Evolutionary conservation across 2,888 invertebrate species (phyloP).

Genomic region (Ectemnius lituratus): DNA sequence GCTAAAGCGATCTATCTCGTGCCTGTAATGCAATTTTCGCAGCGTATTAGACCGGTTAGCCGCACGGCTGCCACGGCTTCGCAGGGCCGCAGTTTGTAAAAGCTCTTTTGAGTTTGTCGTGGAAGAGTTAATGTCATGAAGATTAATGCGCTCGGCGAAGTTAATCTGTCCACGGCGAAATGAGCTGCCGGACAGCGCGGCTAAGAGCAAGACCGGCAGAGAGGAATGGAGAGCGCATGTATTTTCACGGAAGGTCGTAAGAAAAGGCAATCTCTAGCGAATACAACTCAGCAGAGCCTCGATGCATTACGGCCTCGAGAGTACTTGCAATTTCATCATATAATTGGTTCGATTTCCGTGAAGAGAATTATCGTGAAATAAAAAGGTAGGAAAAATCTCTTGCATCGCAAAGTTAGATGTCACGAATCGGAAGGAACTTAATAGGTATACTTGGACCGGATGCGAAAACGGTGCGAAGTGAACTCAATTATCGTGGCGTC

Average conservation of each 20-base stretch:
- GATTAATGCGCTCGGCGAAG: constrained; percentile 57
- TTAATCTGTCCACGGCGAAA: constrained; percentile 35
- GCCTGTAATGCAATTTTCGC: constrained; percentile 7
- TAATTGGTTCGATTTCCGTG: too few relatives aligned
- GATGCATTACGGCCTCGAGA: too few relatives aligned
- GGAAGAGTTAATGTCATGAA: constrained; percentile 57
- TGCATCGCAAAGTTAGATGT: too few relatives aligned
- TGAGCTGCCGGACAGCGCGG: constrained; percentile 30
- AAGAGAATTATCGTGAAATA: too few relatives aligned
- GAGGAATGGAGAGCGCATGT: constrained; percentile 14
- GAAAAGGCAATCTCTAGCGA: constrained; percentile 36
- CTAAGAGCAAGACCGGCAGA: constrained; percentile 24
- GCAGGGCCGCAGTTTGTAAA: constrained; percentile 11
- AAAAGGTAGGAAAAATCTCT: too few relatives aligned
- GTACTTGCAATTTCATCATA: too few relatives aligned
- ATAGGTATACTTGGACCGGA: too few relatives aligned
- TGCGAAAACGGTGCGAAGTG: too few relatives aligned
- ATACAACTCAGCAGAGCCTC: not conserved
- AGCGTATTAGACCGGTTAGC: constrained; percentile 4
- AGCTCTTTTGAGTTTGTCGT: constrained; percentile 39
- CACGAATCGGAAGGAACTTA: too few relatives aligned
- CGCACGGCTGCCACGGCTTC: constrained; percentile 15
- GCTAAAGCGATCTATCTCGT: constrained; percentile 13
- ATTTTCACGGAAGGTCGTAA: constrained; percentile 38
- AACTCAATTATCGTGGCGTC: too few relatives aligned